Evolutionary conservation across 2,888 invertebrate species (phyloP), one percentile per base, ranked within the genome.

Genomic region (Zaprionus obscuricornis): DNA sequence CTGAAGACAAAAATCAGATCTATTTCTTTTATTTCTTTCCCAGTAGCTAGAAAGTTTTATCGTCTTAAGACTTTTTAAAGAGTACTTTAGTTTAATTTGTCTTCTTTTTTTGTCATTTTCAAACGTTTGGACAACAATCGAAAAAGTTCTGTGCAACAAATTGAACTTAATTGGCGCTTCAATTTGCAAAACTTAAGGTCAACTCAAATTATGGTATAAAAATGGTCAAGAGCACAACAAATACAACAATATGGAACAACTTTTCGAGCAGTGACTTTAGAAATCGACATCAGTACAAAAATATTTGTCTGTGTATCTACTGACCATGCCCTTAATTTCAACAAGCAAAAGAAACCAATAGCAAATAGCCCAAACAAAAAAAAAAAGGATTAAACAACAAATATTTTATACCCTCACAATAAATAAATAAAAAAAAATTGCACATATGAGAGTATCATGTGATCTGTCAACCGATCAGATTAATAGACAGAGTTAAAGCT

Each of bases 121-220:
- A 22, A 45, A 49, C 16, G 37, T 49, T 47, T 31, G 46, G 52
- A 6, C 31, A 65, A 27, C 56, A 75, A 71, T 72, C 57, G 4
- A 52, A 58, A 72, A 66, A 66, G 57, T 62, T 66, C 26, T 55
- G 29, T 55, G 27, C 17, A 39, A 43, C 70, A 74, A 71, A 71
- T 75, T 66, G 62, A 72, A 75, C 66, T 42, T 50, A 75, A 66
- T 72, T 74, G 66, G 56, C 40, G 59, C 17, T 29, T 45, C 26
- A 39, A 58, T 37, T 33, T 22, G 11, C 3, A 16, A 27, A 40
- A 56, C 33, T 29, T 27, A 51, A 58, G 58, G 67, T 52, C 71
- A 65, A 29, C 42, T 31, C 31, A n/a, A 47, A 39, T 22, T 34
- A 49, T 47, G 27, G n/a, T 6, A 8, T 22, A 31, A 18, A 40